Base-by-base conservation (phyloP, 2,113 vertebrate genomes). In the Hepsetus odoe region DNA sequence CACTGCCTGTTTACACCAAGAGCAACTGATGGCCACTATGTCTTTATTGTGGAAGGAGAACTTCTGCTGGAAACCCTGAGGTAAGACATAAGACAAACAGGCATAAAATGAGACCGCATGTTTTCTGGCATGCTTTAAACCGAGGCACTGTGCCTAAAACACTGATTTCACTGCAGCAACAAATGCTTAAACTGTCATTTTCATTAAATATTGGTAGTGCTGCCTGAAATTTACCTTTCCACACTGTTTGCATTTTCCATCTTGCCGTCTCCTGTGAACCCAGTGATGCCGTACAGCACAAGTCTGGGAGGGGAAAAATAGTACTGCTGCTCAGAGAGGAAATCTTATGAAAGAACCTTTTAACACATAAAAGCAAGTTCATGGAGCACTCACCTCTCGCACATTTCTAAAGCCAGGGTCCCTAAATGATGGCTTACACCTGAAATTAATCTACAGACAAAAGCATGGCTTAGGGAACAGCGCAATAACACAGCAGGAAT, bases 1-100 rank as follows among this genome's bases (percentile, higher is more conserved):
- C 18, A 99, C 97, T 9, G 97, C 97, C 87, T 98, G 96, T 87
- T 99, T 99, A 89, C 97, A 99, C 97, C 97, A 99, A 13, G 97
- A 99, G 86, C 97, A 99, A 90, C 97, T 99, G 93, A 99, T 98
- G 85, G 97, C 97, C 59, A 99, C 94, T 0, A 99, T 96, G 90
- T 99, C 97, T 91, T 98, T 98, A 91, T 94, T 98, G 87, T 98
- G 96, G 85, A 99, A 99, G 32, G 96, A 86, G 86, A 99, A 99
- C 90, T 98, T 99, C 92, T 98, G 97, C 87, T 98, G 96, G 84
- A 99, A 99, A 76, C 97, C 97, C 97, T 99, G 86, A 40, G 58
- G 4, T 61, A 6, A 59, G 20, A 58, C n/a, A n/a, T n/a, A n/a
- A n/a, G n/a, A n/a, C n/a, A n/a, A n/a, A n/a, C n/a, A n/a, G n/a